Evolutionary conservation across 2,797 vertebrate genomes (phyloP), one percentile per base, ranked within the genome.

Genomic region (Helarctos malayanus): DNA sequence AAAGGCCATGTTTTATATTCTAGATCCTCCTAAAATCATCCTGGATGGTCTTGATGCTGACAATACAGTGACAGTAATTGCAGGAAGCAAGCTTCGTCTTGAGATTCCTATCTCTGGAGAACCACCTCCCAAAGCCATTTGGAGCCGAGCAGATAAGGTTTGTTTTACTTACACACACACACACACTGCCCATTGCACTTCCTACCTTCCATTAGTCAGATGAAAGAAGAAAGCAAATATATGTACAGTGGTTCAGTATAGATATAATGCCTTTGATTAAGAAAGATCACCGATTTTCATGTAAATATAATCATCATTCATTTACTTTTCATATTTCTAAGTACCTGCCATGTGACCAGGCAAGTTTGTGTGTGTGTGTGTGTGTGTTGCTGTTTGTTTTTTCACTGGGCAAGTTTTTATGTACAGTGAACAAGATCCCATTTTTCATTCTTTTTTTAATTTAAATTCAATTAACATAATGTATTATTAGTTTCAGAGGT

Each of bases 91-190:
- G 98, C 98, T 99, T 65, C 99, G 99, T 29, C 98, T 99, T 97
- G 99, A 99, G 98, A 99, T 99, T 86, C 99, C 99, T 18, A 99
- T 99, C 98, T 99, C 98, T 89, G 99, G 99, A 96, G 99, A 99
- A 97, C 99, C 99, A 78, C 98, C 99, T 59, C 99, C 99, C 93
- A 99, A 99, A 98, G 99, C 99, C 95, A 98, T 99, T 69, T 99
- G 99, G 99, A 99, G 99, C 98, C 99, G 99, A 98, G 99, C 99
- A 47, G 99, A 99, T 97, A 99, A 99, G 99, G 99, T 99, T 98
- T 97, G 94, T 86, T 79, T 7, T 47, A 57, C 3, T 56, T 57
- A 65, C 19, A 27, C 11, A 7, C 6, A 57, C 9, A 52, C 45
- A n/a, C 56, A 71, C 59, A 21, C 41, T 5, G 41, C 6, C 54